These are phyloP conservation scores for Plecturocebus donacophilus DNA, from an alignment of 2,113 vertebrate genomes.

Conservation along the genomic window DNA sequence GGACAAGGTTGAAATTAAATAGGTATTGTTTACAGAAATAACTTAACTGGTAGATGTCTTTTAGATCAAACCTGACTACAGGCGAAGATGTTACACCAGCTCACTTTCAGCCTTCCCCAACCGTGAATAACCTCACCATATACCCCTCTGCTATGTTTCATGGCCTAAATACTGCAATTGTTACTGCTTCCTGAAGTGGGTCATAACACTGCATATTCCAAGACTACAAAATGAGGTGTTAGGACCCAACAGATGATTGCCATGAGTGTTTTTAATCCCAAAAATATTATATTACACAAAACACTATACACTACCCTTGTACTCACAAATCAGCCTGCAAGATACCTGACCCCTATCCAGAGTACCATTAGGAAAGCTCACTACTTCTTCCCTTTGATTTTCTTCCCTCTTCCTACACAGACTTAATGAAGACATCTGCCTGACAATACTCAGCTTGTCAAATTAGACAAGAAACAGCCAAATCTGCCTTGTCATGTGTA, in stretches of 20 bases:
- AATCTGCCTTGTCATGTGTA: slow-evolving; percentile 59
- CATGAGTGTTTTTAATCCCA: neutral
- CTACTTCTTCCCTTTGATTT: neutral
- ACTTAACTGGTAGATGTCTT: neutral
- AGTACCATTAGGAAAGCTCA: neutral
- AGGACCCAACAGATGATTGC: neutral
- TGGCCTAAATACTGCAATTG: neutral
- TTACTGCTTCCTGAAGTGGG: neutral
- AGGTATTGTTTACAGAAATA: neutral
- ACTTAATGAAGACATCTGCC: slow-evolving; percentile 61
- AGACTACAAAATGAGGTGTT: neutral
- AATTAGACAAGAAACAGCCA: slow-evolving; percentile 43
- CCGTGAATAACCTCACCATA: neutral
- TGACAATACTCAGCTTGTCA: slow-evolving; percentile 55
- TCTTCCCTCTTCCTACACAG: slow-evolving; percentile 43
- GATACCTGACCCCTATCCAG: neutral
- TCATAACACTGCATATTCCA: neutral
- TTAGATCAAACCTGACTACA: neutral
- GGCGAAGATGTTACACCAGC: neutral
- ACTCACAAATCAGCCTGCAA: neutral
- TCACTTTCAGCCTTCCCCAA: neutral
- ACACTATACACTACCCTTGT: neutral
- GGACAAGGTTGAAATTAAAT: neutral
- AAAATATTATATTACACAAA: neutral
- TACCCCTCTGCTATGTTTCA: neutral